Evolutionary conservation across 1,140 invertebrate species (phyloP).

Genomic region (Temnothorax curvispinosus): DNA sequence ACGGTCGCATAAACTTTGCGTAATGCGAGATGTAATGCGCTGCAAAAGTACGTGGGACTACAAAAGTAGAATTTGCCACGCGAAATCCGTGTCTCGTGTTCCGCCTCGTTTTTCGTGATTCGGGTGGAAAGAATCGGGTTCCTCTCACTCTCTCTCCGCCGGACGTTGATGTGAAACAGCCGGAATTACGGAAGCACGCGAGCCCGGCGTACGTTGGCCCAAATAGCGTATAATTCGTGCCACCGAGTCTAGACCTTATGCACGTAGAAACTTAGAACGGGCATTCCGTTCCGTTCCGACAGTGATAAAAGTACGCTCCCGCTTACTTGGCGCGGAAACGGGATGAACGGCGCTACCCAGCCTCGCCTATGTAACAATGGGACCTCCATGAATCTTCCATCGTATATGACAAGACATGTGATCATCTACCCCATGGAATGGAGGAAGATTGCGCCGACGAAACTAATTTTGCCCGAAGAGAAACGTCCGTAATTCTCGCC

Average conservation of each 20-base stretch:
- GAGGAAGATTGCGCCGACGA: constrained; percentile 11
- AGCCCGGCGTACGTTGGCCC: constrained; percentile 13
- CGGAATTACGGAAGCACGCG: constrained; percentile 40
- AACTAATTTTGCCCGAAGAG: constrained; percentile 21
- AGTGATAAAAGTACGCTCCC: constrained; percentile 51
- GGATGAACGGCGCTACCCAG: background rate
- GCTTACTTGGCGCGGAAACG: constrained; percentile 34
- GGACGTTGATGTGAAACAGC: background rate
- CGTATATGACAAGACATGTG: constrained; percentile 15
- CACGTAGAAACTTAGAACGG: constrained; percentile 11
- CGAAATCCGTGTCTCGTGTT: background rate
- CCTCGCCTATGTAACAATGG: constrained; percentile 24
- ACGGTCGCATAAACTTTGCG: constrained; percentile 14
- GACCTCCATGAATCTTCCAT: constrained; percentile 33
- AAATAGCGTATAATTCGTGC: constrained; percentile 42
- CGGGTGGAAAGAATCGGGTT: background rate
- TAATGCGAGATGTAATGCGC: background rate
- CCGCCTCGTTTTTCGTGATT: constrained; percentile 3
- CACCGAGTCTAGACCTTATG: constrained; percentile 29
- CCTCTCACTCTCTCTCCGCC: background rate
- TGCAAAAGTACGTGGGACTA: background rate
- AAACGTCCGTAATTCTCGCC: constrained; percentile 6
- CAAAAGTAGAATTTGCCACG: constrained; percentile 2
- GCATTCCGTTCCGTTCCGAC: constrained; percentile 34
- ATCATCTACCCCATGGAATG: constrained; percentile 3